phyloP scores from a whole-genome alignment of 1,140 invertebrate species.

The Diprion similis region DNA sequence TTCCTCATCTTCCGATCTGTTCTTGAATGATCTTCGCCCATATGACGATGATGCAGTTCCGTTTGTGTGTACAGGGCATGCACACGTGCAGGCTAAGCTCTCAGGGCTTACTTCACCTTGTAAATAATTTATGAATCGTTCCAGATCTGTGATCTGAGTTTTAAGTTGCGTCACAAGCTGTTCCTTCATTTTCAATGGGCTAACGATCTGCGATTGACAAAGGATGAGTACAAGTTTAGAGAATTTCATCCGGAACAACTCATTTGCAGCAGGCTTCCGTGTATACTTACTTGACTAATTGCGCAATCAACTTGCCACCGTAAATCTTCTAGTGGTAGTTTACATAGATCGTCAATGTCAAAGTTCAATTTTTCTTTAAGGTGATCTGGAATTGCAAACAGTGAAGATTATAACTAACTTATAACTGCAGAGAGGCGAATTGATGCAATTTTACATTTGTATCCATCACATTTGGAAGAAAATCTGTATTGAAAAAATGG shows the following conservation, averaged over 20 bases:
- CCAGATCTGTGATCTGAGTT: slow-evolving; percentile 95
- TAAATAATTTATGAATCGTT: slow-evolving; percentile 95
- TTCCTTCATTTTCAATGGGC: slow-evolving; percentile 95
- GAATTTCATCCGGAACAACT: too few species aligned
- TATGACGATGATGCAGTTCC: slow-evolving; percentile 37
- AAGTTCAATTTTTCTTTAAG: slow-evolving; percentile 79
- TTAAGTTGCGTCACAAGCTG: slow-evolving; percentile 94
- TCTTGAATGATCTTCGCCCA: slow-evolving; percentile 47
- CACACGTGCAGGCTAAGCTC: slow-evolving; percentile 66
- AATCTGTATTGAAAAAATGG: too few species aligned
- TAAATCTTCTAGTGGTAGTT: slow-evolving; percentile 77
- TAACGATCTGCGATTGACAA: slow-evolving; percentile 79
- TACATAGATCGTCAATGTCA: slow-evolving; percentile 78
- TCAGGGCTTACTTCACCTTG: slow-evolving; percentile 76
- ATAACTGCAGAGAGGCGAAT: too few species aligned
- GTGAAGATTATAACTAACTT: too few species aligned
- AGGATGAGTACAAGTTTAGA: background rate
- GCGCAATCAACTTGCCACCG: slow-evolving; percentile 79
- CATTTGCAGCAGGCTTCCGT: background rate
- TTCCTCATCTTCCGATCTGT: slow-evolving; percentile 43
- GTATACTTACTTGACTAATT: slow-evolving; percentile 69
- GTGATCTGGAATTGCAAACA: slow-evolving; percentile 63
- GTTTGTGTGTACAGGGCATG: slow-evolving; percentile 68
- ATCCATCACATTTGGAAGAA: too few species aligned
- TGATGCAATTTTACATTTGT: too few species aligned